Base-by-base conservation (phyloP, 2,888 invertebrate species). In the Hyalella azteca region DNA sequence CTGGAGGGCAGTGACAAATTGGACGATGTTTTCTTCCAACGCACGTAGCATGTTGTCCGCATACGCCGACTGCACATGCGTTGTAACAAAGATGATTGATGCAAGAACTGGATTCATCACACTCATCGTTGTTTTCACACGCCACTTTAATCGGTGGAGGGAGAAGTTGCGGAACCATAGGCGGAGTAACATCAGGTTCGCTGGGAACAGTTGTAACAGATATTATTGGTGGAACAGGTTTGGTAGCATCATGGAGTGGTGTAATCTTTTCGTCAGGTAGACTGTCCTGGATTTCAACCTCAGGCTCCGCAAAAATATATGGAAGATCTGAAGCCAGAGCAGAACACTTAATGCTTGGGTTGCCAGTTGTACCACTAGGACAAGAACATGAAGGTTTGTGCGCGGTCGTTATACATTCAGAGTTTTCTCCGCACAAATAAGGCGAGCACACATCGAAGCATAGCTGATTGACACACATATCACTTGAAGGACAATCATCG, bases 371-470 rank as follows among this genome's bases (percentile, higher is more conserved):
- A 78, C 82, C 82, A 22, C 50, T 75, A 1, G 81, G 83, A 80
- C 83, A 83, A 11, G 66, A 39, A 73, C 83, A 83, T 9, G 85
- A 76, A 15, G 86, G 85, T 13, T 83, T 78, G 77, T 94, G 94
- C 86, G 92, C 92, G 85, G 93, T 91, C 11, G 94, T 93, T 86
- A 90, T 90, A 86, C 94, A 94, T 83, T 91, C 89, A 0, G 94
- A 93, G 84, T 91, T 91, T 79, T 91, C 88, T 9, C 81, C 81
- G 77, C 81, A 81, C 19, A 79, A 91, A 85, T 92, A 91, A 22
- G 90, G 88, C 86, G 95, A 95, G 90, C 88, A 85, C 91, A 91
- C 39, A 91, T 90, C 89, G 88, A 77, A 41, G 49, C 81, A 81
- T 7, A 79, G 26, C 49, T 22, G 73, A 54, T 81, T 81, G 13